phyloP scores from a whole-genome alignment of 1,140 invertebrate genomes.

The Oncopodura yosiiana region DNA sequence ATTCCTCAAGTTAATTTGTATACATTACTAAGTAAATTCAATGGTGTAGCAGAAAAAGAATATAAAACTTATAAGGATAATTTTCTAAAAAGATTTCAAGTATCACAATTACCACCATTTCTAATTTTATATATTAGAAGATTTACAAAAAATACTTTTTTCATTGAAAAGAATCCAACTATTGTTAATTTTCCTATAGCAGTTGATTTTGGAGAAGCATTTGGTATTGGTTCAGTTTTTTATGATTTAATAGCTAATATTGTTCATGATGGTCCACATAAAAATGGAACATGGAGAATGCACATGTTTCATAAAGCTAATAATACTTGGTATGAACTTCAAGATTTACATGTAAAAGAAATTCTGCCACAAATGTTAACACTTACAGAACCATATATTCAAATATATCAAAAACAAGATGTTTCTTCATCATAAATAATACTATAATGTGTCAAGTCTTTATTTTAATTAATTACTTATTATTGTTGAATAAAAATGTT shows the following conservation, averaged over 20 bases:
- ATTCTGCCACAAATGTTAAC: slow-evolving; percentile 99
- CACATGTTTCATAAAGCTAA: slow-evolving; percentile 89
- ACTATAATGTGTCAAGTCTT: background rate
- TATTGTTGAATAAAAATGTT: background rate
- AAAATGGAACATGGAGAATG: slow-evolving; percentile 85
- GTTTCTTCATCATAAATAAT: background rate
- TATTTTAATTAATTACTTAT: background rate
- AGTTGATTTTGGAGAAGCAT: slow-evolving; percentile 84
- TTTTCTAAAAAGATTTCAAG: slow-evolving; percentile 92
- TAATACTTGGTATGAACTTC: slow-evolving; percentile 85
- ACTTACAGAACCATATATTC: slow-evolving; percentile 96
- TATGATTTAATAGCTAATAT: slow-evolving; percentile 98
- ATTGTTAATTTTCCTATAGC: slow-evolving; percentile 98
- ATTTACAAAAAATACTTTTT: slow-evolving; percentile 98
- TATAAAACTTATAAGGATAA: slow-evolving; percentile 99
- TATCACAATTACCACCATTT: slow-evolving; percentile 89
- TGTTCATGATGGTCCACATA: slow-evolving; percentile 94
- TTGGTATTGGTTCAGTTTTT: slow-evolving; percentile 20
- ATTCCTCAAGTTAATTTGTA: slow-evolving; percentile 97
- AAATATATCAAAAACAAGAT: slow-evolving; percentile 43
- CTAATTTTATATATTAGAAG: slow-evolving; percentile 90
- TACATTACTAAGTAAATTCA: slow-evolving; percentile 88
- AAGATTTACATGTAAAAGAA: slow-evolving; percentile 96
- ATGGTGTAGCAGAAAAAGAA: slow-evolving; percentile 89
- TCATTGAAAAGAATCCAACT: slow-evolving; percentile 97